Percentiles rank a stretch among this genome's conserved stretches.
Evolutionary conservation across 2,888 invertebrate genomes (phyloP).

Genomic region (Syrphus vitripennis): DNA sequence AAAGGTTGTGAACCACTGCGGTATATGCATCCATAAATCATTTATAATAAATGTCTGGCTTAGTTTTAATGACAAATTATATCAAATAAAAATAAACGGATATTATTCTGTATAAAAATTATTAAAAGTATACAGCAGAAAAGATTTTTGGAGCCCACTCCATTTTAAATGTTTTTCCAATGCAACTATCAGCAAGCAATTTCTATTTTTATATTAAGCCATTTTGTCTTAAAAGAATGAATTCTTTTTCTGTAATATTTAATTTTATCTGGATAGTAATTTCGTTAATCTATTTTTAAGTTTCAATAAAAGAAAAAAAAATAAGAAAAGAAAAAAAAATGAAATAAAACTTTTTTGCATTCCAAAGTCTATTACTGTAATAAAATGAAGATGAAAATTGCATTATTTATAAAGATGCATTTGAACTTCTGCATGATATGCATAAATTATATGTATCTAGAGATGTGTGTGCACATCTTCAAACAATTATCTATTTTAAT

Average conservation of each 20-base stretch:
- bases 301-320: background rate
- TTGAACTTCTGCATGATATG: background rate
- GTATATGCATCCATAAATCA: no score
- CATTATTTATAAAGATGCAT: constrained; percentile 14
- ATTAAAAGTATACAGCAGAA: no score
- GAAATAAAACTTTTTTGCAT: constrained; percentile 46
- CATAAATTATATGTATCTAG: background rate
- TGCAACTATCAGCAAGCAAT: background rate
- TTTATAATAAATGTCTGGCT: no score
- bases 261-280: constrained; percentile 39
- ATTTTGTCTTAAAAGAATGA: constrained; percentile 55
- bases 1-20: no score
- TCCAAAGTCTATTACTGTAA: constrained; percentile 27
- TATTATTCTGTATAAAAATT: no score
- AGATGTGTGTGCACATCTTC: no score
- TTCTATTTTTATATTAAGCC: background rate
- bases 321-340: background rate
- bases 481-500: constrained; percentile 22
- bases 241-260: constrained; percentile 17
- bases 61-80: no score
- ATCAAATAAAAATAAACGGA: no score
- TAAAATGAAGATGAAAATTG: constrained; percentile 14
- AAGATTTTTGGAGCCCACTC: background rate
- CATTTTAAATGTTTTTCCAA: background rate
- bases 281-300: constrained; percentile 62